Evolutionary conservation across 1,140 invertebrate species (phyloP).

Genomic region (Bathynomus jamesi): DNA sequence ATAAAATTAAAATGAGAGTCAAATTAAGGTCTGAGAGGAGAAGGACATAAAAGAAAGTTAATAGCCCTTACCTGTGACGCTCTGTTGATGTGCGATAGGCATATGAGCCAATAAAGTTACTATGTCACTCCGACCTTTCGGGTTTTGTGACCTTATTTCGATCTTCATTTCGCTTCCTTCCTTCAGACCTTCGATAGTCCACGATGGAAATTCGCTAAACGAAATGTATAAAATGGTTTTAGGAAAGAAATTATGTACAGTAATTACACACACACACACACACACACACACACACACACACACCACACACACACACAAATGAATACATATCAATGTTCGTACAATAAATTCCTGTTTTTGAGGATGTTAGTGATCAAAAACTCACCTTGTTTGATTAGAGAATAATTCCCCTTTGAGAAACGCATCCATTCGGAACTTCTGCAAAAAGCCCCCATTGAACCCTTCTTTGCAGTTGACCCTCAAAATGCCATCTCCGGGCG

Average conservation of each 20-base stretch:
- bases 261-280: not conserved
- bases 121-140: not conserved
- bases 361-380: not conserved
- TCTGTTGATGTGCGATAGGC: not conserved
- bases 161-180: not conserved
- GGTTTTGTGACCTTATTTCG: not conserved
- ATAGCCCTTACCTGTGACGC: not conserved
- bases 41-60: too few relatives aligned
- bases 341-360: not conserved
- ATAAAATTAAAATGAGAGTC: too few relatives aligned
- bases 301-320: not conserved
- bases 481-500: slow-evolving; percentile 1
- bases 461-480: slow-evolving; percentile 10
- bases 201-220: not conserved
- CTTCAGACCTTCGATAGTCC: not conserved
- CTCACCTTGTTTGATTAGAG: slow-evolving; percentile 10
- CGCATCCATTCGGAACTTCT: slow-evolving; percentile 5
- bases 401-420: slow-evolving; percentile 4
- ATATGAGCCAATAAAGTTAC: not conserved
- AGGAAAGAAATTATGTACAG: not conserved
- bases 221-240: not conserved
- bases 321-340: not conserved
- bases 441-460: slow-evolving; percentile 8
- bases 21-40: too few relatives aligned
- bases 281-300: not conserved